Evolutionary conservation across 2,888 invertebrate genomes (phyloP), one percentile per base, ranked within the genome.

Genomic region (Pandemis corylana): DNA sequence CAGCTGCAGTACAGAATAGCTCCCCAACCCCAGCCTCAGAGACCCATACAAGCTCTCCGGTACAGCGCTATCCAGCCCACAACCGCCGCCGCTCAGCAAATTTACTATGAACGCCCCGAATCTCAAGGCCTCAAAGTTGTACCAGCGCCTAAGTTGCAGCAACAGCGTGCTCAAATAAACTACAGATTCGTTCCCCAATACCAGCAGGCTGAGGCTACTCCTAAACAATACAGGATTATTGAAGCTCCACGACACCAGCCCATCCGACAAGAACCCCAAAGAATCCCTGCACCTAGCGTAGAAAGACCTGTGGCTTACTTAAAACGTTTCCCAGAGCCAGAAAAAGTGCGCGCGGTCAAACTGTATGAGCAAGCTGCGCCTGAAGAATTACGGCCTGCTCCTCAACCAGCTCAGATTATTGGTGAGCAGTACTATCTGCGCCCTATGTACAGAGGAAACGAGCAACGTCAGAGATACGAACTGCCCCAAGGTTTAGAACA

Each of bases 121-220:
- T 78, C 88, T 9, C 93, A 94, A 82, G 94, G 94, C 0, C 82
- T 95, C 10, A 94, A 94, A 82, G 83, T 95, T 10, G 93, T 95
- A 0, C 88, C 92, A 2, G 91, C 94, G 2, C 95, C 95, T 0
- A 94, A 95, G 79, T 82, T 95, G 0, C 85, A 88, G 42, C 89
- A 85, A 75, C 84, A 83, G 9, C 81, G 83, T 68, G 78, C 84
- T 51, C 88, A 86, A 70, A 80, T 83, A 1, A 87, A 87, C 68
- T 94, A 89, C 80, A 88, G 92, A 79, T 77, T 90, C n/a, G 77
- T 88, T 1, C 84, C 90, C 15, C 93, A 93, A 78, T 93, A 91
- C 76, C 90, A 89, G 71, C 90, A 89, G 77, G 86, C 83, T n/a
- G 93, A 93, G 84, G 89, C 89, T 0, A 76, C 89, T 3, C 92